Conservation (phyloP, 2,888 invertebrate species). For the Xestia rhomboidea region DNA sequence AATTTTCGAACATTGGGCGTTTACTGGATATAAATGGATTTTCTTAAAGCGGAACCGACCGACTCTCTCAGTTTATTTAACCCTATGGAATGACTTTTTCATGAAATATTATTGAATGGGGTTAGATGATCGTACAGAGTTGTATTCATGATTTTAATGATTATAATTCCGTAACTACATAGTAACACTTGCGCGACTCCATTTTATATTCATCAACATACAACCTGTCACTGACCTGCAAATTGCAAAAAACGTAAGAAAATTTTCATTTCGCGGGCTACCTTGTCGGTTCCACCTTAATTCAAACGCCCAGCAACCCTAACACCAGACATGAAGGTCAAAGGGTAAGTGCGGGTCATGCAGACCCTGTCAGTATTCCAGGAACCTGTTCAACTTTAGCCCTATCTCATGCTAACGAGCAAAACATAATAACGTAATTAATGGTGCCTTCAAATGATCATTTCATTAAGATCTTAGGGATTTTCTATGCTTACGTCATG, state of each 20-base stretch:
- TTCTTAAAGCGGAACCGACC: no score
- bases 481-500: slow-evolving; percentile 13
- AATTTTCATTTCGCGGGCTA: no score
- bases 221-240: no score
- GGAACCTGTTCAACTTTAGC: slow-evolving; percentile 47
- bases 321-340: slow-evolving; percentile 47
- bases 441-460: slow-evolving; percentile 34
- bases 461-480: slow-evolving; percentile 28
- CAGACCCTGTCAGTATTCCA: slow-evolving; percentile 58
- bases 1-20: neutral
- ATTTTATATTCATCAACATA: no score
- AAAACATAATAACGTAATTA: slow-evolving; percentile 60
- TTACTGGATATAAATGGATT: neutral
- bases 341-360: slow-evolving; percentile 61
- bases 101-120: no score
- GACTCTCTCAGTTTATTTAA: no score
- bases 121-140: no score
- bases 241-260: no score
- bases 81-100: no score
- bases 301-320: slow-evolving; percentile 28
- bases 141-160: no score
- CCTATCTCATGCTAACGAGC: slow-evolving; percentile 52
- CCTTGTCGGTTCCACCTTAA: neutral
- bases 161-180: no score
- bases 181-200: no score